A percentile compares a stretch with the other conserved stretches of the same genome.
phyloP scores from a whole-genome alignment of 2,113 vertebrate species.

The Aptenodytes patagonicus region DNA sequence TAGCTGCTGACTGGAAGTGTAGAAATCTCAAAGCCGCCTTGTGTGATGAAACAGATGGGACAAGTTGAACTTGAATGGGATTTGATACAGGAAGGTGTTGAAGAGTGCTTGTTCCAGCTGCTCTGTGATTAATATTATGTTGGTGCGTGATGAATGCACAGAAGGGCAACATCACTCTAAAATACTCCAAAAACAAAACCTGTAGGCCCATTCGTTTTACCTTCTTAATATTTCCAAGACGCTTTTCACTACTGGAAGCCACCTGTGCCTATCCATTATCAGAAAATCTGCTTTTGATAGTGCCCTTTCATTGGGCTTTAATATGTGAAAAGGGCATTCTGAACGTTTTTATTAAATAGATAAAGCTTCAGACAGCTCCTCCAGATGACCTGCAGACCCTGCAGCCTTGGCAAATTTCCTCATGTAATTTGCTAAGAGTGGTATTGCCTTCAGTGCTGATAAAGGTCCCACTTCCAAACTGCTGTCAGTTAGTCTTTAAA shows the following conservation, averaged over 20 bases:
- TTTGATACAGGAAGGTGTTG: neutral
- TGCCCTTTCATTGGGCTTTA: neutral
- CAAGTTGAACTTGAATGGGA: neutral
- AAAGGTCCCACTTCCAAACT: neutral
- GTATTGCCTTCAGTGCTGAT: neutral
- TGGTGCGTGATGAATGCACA: neutral
- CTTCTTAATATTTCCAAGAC: neutral
- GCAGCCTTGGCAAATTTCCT: neutral
- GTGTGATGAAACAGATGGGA: neutral
- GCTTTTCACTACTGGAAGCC: neutral
- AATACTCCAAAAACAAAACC: neutral
- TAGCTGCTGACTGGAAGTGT: neutral
- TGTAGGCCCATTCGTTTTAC: neutral
- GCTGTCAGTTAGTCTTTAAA: neutral
- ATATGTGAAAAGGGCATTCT: neutral
- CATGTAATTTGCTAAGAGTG: neutral
- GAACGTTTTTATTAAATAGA: neutral
- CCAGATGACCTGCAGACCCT: neutral
- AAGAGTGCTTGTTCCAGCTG: neutral
- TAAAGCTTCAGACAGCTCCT: neutral
- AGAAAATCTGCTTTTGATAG: slow-evolving; percentile 15
- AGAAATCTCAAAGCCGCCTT: neutral
- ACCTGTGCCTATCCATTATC: slow-evolving; percentile 5
- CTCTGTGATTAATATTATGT: neutral
- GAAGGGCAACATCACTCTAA: neutral